Base-by-base conservation (phyloP, 1,140 invertebrate species). In the Plodia interpunctella region DNA sequence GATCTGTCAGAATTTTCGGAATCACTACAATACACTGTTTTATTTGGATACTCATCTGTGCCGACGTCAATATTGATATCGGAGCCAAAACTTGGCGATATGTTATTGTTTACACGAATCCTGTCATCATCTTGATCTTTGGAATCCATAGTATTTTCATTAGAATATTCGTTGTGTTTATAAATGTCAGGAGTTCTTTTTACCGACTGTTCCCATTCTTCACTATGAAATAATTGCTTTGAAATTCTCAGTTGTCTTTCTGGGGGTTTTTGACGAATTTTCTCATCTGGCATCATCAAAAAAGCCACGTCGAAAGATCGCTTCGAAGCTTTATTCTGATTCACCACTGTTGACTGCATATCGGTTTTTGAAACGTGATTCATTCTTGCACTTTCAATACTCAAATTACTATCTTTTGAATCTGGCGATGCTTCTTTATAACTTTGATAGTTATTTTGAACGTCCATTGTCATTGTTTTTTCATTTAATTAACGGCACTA, bases 261-360 rank as follows among this genome's bases (percentile, higher is more conserved):
- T 13, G 87, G 91, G 69, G 94, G 92, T 68, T 94, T 93, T 53
- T 93, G 91, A 35, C 93, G 92, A 49, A 94, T 77, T 72, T 95
- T 95, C 56, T 96, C 95, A 67, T 96, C 95, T 1, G 95, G 95
- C 71, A 95, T 94, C 88, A 97, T 96, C 4, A 97, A 84, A 65
- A 97, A 97, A 0, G 96, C 96, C 0, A 97, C 96, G 76, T 97
- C 96, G 70, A 97, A 97, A 10, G 95, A 95, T 13, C 96, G 87
- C 70, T 97, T 97, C 18, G 91, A 85, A 5, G 89, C 79, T 64
- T 88, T 88, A 5, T 62, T 75, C 58, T 70, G 78, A 65, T 76
- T 84, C 2, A 84, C 38, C 19, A 76, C 66, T n/a, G 87, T 82
- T 11, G 80, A 81, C 60, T 83, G 80, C 73, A 79, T 80, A 15